Evolutionary conservation across 2,797 vertebrate genomes (phyloP), one percentile per base, ranked within the genome.

Genomic region (Syngnathus rostellatus): DNA sequence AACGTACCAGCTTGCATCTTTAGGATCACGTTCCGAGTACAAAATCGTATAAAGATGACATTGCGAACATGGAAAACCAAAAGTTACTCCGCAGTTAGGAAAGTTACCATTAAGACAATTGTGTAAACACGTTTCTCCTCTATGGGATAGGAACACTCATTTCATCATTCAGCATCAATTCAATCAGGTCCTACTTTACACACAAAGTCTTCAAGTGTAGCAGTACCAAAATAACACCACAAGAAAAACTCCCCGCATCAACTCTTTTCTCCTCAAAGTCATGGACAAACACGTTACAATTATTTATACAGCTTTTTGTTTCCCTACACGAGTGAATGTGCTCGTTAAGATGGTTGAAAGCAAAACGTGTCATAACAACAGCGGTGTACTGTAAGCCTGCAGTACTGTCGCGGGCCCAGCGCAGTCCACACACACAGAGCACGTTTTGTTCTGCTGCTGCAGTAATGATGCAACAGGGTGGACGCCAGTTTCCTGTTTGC

Each of bases 251-350:
- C 59, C 75, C 68, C 19, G 31, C 72, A 64, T 21, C 6, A 79
- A 77, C 74, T 67, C 69, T 79, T 80, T 68, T 63, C 51, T 63
- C 61, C 63, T 63, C 73, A 74, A 78, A 75, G 61, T 64, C 66
- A 16, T 17, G 6, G 17, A 62, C 21, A 45, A 19, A 61, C 41
- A 62, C 40, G 12, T 66, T 67, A 25, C 60, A 67, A 61, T 48
- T 67, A 63, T 68, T 79, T 31, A 16, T 83, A 75, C 77, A 73
- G 65, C 78, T 72, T 72, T 50, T 71, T 48, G 64, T 51, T 60
- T 64, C 76, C 71, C 66, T 64, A 66, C 54, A 37, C 21, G 3
- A 48, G 31, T 17, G 48, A 64, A 41, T 16, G 21, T 6, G 25
- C 19, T 55, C 53, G 57, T 0, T 62, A 57, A 68, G 67, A 65